Evolutionary conservation across 2,113 vertebrate species (phyloP).

Genomic region (Mus spicilegus): DNA sequence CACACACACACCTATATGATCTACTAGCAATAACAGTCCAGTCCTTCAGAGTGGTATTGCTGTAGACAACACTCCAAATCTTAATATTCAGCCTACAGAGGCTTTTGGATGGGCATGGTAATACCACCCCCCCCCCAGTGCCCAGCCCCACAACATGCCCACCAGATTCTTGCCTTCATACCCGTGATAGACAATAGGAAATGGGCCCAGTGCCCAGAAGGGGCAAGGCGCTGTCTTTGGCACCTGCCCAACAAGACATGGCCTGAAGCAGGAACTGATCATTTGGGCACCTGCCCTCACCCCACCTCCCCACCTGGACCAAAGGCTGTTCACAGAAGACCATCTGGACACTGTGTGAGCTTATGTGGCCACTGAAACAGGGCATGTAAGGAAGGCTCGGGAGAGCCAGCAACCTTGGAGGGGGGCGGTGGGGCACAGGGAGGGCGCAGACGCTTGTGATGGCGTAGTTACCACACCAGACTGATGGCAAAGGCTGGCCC

Average conservation of each 20-base stretch:
- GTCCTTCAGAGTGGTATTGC: neutral
- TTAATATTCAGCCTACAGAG: neutral
- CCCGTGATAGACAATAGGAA: neutral
- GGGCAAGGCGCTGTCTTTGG: neutral
- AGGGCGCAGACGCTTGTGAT: neutral
- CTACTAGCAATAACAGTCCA: neutral
- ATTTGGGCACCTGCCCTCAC: neutral
- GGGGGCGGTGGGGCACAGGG: fast-evolving
- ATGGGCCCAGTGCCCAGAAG: neutral
- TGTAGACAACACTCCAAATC: neutral
- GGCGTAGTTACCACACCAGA: too few relatives aligned
- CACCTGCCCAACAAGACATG: neutral
- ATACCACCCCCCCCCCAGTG: neutral
- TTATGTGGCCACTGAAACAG: neutral
- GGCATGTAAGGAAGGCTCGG: neutral
- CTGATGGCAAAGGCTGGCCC: neutral
- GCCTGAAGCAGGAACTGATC: neutral
- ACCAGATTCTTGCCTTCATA: neutral
- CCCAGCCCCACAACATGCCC: neutral
- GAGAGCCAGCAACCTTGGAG: neutral
- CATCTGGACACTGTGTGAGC: neutral
- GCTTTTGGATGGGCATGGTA: neutral
- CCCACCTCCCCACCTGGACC: neutral
- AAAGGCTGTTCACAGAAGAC: neutral
- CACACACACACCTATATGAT: neutral